Evolutionary conservation across 2,113 vertebrate species (phyloP).

Genomic region (Pterophyllum scalare): DNA sequence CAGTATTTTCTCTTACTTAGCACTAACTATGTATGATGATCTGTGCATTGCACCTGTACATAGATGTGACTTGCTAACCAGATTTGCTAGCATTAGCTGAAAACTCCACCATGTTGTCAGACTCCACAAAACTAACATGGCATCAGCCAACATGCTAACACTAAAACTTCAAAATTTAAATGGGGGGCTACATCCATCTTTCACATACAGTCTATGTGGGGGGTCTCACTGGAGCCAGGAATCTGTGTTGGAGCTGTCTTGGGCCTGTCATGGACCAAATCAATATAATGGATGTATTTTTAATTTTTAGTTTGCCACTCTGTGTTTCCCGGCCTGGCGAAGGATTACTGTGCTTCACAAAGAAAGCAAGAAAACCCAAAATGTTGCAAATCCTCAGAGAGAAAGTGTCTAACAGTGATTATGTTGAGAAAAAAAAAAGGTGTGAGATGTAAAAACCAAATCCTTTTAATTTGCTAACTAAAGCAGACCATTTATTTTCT

Average conservation of each 20-base stretch:
- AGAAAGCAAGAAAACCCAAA: background rate
- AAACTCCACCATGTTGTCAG: background rate
- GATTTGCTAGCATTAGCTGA: background rate
- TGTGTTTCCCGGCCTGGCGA: background rate
- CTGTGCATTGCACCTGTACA: no score
- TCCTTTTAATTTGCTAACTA: background rate
- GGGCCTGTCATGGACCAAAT: background rate
- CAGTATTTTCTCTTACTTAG: no score
- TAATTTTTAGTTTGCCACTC: background rate
- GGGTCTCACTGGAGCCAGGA: rapidly evolving
- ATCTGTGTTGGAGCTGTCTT: no score
- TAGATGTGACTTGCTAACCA: background rate
- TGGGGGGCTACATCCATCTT: background rate
- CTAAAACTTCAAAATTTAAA: background rate
- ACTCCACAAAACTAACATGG: background rate
- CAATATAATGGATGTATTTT: background rate
- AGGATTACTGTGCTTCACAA: background rate
- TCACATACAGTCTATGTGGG: background rate
- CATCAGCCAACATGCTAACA: background rate
- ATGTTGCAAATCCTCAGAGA: background rate
- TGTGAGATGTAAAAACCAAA: background rate
- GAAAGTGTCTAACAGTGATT: background rate
- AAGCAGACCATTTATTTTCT: background rate
- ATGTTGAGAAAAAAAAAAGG: background rate
- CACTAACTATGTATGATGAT: no score